Conservation (phyloP, 2,888 invertebrate genomes). For the Agrochola litura region DNA sequence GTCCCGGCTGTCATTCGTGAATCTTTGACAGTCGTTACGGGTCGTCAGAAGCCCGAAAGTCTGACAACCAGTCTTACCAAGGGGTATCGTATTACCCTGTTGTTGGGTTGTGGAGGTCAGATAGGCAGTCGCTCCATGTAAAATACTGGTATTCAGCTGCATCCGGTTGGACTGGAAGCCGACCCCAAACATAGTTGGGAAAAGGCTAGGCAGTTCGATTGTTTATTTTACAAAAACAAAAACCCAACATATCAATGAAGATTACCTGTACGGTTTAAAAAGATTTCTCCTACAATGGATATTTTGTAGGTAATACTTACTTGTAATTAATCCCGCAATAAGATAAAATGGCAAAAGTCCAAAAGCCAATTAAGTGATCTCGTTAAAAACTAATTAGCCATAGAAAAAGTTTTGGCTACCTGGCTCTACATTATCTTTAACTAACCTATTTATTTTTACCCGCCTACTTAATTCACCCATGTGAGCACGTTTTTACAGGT, state of each 20-base stretch:
- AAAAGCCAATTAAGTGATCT: constrained; percentile 37
- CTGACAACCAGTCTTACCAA: no score
- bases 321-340: constrained; percentile 11
- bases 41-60: no score
- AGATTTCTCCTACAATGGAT: not conserved
- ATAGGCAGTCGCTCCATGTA: no score
- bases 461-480: not conserved
- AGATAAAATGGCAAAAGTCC: constrained; percentile 32
- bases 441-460: constrained; percentile 10
- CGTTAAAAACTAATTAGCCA: constrained; percentile 34
- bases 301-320: not conserved
- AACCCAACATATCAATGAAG: not conserved
- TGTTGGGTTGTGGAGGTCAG: no score
- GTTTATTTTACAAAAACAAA: not conserved
- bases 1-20: no score
- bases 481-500: constrained; percentile 77
- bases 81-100: no score
- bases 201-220: no score
- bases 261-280: not conserved
- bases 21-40: no score
- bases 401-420: not conserved
- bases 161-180: no score
- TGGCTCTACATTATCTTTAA: not conserved
- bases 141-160: no score
- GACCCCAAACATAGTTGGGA: no score